Conservation (phyloP, 2,888 invertebrate species). For the Aspidapion aeneum region DNA sequence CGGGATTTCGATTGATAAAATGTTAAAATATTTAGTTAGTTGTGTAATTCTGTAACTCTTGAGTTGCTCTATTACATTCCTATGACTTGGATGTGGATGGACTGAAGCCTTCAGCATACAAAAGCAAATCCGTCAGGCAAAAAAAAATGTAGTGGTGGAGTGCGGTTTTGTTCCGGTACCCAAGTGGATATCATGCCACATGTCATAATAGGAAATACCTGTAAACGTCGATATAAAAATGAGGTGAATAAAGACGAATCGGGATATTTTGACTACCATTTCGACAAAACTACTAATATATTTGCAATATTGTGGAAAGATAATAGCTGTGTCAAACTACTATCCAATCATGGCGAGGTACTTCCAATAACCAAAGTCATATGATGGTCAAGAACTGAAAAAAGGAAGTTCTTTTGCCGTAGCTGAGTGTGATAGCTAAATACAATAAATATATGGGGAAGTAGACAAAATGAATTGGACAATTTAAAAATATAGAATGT, state of each 20-base stretch:
- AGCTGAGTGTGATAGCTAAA: neutral
- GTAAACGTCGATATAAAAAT: neutral
- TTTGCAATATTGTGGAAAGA: slow-evolving; percentile 4
- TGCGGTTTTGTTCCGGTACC: neutral
- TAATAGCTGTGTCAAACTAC: slow-evolving; percentile 2
- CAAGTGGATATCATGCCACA: neutral
- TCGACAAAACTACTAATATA: neutral
- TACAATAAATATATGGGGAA: slow-evolving; percentile 10
- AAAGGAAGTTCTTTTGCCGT: neutral
- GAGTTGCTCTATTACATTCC: neutral
- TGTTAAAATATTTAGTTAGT: neutral
- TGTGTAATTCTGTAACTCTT: neutral
- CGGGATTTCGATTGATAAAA: neutral
- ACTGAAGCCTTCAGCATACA: neutral
- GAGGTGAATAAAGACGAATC: slow-evolving; percentile 5
- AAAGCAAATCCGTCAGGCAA: neutral
- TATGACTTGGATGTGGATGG: neutral
- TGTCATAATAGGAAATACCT: neutral
- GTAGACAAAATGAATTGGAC: slow-evolving; percentile 5
- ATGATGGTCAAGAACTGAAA: slow-evolving; percentile 9
- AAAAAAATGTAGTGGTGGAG: neutral
- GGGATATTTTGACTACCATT: neutral
- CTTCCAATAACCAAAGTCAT: neutral
- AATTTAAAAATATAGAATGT: slow-evolving; percentile 4
- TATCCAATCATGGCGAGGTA: neutral